These are phyloP conservation scores for Spilogale gracilis DNA, from an alignment of 2,113 vertebrate species.

Conservation along the genomic window DNA sequence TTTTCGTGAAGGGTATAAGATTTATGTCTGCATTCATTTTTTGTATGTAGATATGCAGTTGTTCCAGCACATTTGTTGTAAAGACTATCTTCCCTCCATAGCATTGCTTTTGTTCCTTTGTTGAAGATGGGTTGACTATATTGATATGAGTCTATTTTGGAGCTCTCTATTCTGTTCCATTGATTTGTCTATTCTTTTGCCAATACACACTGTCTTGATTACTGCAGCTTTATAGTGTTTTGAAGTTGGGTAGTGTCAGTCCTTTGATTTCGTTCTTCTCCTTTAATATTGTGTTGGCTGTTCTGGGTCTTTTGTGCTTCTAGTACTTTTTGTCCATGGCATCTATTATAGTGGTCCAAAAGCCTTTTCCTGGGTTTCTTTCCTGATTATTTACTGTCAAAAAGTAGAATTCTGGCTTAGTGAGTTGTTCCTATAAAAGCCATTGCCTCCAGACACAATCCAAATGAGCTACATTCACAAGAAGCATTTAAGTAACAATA, in stretches of 20 bases:
- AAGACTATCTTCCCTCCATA: not conserved
- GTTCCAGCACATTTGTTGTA: not conserved
- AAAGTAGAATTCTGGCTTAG: not conserved
- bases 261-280: constrained; percentile 2
- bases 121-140: not conserved
- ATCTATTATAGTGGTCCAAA: not conserved
- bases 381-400: not conserved
- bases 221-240: not conserved
- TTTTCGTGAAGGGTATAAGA: not conserved
- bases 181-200: not conserved
- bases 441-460: not conserved
- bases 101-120: not conserved
- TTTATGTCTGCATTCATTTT: not conserved
- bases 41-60: not conserved
- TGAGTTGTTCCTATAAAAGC: not conserved
- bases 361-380: not conserved
- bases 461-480: not conserved
- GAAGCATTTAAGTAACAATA: not conserved
- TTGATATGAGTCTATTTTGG: not conserved
- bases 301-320: not conserved
- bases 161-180: not conserved
- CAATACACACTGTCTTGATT: not conserved
- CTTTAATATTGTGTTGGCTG: not conserved
- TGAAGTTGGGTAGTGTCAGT: not conserved
- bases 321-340: not conserved